phyloP scores from a whole-genome alignment of 2,113 vertebrate genomes.

The Oceanites oceanicus region DNA sequence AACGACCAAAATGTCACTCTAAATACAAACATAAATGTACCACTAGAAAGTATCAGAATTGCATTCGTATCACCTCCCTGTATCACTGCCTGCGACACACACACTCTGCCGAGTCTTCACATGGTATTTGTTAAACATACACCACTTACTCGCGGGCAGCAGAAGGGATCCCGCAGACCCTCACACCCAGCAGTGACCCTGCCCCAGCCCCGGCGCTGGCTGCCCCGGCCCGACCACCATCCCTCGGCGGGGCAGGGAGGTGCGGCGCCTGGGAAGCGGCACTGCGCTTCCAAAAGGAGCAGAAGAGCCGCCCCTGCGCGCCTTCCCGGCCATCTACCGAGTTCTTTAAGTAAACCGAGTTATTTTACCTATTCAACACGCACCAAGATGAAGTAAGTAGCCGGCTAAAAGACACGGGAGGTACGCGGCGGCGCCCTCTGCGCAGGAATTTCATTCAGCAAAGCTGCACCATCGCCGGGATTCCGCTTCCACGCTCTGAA shows the following conservation, averaged over 20 bases:
- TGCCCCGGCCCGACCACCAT: neutral
- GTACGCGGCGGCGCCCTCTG: neutral
- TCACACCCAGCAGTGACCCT: neutral
- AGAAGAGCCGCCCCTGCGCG: neutral
- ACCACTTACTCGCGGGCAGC: neutral
- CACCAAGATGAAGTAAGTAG: neutral
- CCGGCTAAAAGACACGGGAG: neutral
- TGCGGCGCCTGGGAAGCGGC: fast-evolving
- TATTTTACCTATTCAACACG: neutral
- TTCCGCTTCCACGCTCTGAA: neutral
- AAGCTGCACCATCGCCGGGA: neutral
- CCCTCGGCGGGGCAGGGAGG: neutral
- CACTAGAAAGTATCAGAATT: neutral
- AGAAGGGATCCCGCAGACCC: neutral
- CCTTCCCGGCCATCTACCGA: neutral
- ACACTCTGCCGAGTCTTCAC: neutral
- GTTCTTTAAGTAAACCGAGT: neutral
- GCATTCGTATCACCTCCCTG: neutral
- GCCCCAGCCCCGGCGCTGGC: neutral
- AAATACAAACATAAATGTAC: neutral
- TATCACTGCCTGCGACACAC: neutral
- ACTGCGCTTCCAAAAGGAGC: neutral
- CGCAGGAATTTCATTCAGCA: neutral
- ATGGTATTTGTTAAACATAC: fast-evolving
- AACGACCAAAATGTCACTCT: neutral